Evolutionary conservation across 2,113 vertebrate genomes (phyloP), one percentile per base, ranked within the genome.

Genomic region (Papio anubis): DNA sequence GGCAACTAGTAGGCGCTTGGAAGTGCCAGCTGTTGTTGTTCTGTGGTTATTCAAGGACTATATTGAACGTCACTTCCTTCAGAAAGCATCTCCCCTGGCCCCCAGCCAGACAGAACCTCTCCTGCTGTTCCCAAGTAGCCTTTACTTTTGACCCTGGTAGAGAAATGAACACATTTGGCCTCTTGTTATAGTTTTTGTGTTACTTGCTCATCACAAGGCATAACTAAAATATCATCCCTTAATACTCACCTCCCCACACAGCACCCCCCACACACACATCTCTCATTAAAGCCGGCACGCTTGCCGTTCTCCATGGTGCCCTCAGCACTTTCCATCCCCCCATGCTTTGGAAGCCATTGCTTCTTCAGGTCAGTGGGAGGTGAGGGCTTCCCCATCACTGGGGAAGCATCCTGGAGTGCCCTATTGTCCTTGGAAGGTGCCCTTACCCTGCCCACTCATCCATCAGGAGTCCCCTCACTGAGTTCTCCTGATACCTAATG

Each of bases 281-380:
- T n/a, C 68, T 70, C 68, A 20, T 18, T 17, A 8, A 68, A 35
- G 6, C 32, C 2, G 0, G 7, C 66, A 35, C 1, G 0, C 32
- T 35, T 35, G 66, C 13, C 1, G 0, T 70, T n/a, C 68, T 20
- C 68, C 35, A 38, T 4, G 17, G 68, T 20, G 16, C 35, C 35
- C 17, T 38, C 8, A 38, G 68, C 35, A 9, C 68, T 20, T 70
- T n/a, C 35, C 68, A n/a, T 4, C 17, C 3, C 17, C 35, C 7
- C 30, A 9, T n/a, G 68, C 17, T n/a, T 70, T 18, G 4, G 17
- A 70, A 38, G 4, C 35, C 68, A 4, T 38, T 38, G 68, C 68
- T n/a, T 8, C 68, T 70, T 70, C 32, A n/a, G 68, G 35, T 70
- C 35, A 20, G 35, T n/a, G 35, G 35, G 35, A 70, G 68, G 32